phyloP scores from a whole-genome alignment of 2,113 vertebrate species.

The Synchiropus splendidus region DNA sequence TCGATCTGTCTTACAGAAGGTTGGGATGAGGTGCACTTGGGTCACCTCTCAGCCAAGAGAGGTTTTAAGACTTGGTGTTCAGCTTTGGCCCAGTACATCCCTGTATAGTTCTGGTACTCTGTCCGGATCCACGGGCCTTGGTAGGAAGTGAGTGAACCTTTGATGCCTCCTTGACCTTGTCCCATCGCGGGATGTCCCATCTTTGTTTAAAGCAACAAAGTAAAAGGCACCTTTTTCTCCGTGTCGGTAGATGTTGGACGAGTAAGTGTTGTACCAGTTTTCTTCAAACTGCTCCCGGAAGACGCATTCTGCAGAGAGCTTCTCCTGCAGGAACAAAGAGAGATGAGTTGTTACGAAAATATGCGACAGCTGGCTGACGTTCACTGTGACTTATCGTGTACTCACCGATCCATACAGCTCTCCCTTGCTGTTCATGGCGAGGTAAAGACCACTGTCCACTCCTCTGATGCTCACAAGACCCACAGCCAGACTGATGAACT shows the following conservation, averaged over 20 bases:
- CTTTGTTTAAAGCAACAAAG: slow-evolving; percentile 95
- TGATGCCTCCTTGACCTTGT: slow-evolving; percentile 93
- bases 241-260: slow-evolving; percentile 95
- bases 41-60: slow-evolving; percentile 16
- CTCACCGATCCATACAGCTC: slow-evolving; percentile 94
- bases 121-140: slow-evolving; percentile 93
- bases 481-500: slow-evolving; percentile 98
- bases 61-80: slow-evolving; percentile 46
- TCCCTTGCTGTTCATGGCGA: slow-evolving; percentile 93
- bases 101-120: slow-evolving; percentile 96
- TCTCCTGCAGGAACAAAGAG: slow-evolving; percentile 70
- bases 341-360: slow-evolving; percentile 7
- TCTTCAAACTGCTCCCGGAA: slow-evolving; percentile 98
- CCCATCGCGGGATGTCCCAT: slow-evolving; percentile 87
- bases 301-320: slow-evolving; percentile 88
- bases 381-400: slow-evolving; percentile 15
- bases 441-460: slow-evolving; percentile 96
- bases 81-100: slow-evolving; percentile 95
- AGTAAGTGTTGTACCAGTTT: slow-evolving; percentile 99
- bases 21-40: slow-evolving; percentile 17
- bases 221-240: slow-evolving; percentile 88
- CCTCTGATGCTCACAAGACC: slow-evolving; percentile 97
- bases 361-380: slow-evolving; percentile 5
- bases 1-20: slow-evolving; percentile 15
- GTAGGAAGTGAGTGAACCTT: slow-evolving; percentile 98